Conservation (phyloP, 1,140 invertebrate genomes). For the Caerostris extrusa region DNA sequence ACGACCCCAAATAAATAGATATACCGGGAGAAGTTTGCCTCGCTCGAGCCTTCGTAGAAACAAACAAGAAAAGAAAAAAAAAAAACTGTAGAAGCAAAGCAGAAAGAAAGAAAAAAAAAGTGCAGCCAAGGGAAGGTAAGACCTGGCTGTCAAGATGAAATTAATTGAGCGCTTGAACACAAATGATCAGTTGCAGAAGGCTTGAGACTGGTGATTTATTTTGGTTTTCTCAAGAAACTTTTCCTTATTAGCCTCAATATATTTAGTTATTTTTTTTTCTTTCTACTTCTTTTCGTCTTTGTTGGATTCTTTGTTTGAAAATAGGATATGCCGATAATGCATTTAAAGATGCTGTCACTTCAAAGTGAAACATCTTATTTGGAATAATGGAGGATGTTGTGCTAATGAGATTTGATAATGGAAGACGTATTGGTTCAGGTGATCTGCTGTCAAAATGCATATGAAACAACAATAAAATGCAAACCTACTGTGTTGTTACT, state of each 20-base stretch:
- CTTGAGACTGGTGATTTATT: constrained; percentile 68
- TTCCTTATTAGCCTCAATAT: constrained; percentile 51
- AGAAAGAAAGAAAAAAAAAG: constrained; percentile 19
- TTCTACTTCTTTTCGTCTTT: neutral
- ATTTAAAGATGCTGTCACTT: neutral
- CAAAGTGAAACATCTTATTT: neutral
- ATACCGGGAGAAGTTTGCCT: constrained; percentile 39
- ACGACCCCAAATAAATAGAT: constrained; percentile 74
- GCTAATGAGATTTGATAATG: neutral
- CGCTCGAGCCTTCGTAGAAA: neutral
- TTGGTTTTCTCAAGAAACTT: constrained; percentile 13
- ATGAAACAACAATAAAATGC: too few species aligned
- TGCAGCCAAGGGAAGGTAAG: constrained; percentile 51
- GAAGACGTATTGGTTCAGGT: too few species aligned
- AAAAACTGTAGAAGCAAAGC: constrained; percentile 12
- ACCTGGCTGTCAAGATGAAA: constrained; percentile 72
- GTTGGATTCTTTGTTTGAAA: neutral
- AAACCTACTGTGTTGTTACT: too few species aligned
- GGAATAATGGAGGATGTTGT: neutral
- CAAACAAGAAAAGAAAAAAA: constrained; percentile 45
- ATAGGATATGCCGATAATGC: neutral
- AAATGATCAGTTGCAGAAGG: constrained; percentile 76
- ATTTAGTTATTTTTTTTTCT: neutral
- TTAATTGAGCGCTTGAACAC: constrained; percentile 76
- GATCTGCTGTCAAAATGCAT: too few species aligned